Conservation (phyloP, 2,113 vertebrate species). For the Plotosus lineatus region DNA sequence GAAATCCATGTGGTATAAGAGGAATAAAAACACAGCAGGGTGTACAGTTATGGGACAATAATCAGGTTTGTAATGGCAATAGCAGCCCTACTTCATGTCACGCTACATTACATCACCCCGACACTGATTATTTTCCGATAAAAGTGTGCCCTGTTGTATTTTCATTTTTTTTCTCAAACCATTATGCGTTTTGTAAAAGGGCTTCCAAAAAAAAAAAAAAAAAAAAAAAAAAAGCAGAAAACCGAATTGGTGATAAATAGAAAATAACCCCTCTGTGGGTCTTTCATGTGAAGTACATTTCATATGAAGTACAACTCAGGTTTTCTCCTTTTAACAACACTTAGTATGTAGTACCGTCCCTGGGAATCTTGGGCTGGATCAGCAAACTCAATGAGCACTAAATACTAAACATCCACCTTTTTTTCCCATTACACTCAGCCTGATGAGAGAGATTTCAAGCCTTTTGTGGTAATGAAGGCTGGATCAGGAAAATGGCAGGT, state of each 20-base stretch:
- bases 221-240: not conserved
- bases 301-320: constrained; percentile 6
- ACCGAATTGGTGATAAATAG: not conserved
- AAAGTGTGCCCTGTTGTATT: not conserved
- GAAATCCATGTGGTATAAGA: not conserved
- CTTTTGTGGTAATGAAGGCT: constrained; percentile 31
- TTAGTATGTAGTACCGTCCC: constrained; percentile 27
- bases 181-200: not conserved
- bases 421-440: constrained; percentile 10
- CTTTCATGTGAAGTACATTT: not conserved
- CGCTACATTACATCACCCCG: not conserved
- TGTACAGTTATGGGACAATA: no score
- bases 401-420: constrained; percentile 36
- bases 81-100: not conserved
- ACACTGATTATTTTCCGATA: not conserved
- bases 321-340: constrained; percentile 15
- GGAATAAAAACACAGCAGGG: not conserved
- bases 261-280: not conserved
- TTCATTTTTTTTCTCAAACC: not conserved
- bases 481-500: constrained; percentile 10
- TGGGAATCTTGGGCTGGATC: constrained; percentile 11
- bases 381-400: constrained; percentile 25
- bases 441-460: constrained; percentile 19
- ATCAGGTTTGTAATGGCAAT: not conserved
- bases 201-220: no score